These are phyloP conservation scores for Venustaconcha ellipsiformis DNA, from an alignment of 1,140 invertebrate species.

Conservation along the genomic window DNA sequence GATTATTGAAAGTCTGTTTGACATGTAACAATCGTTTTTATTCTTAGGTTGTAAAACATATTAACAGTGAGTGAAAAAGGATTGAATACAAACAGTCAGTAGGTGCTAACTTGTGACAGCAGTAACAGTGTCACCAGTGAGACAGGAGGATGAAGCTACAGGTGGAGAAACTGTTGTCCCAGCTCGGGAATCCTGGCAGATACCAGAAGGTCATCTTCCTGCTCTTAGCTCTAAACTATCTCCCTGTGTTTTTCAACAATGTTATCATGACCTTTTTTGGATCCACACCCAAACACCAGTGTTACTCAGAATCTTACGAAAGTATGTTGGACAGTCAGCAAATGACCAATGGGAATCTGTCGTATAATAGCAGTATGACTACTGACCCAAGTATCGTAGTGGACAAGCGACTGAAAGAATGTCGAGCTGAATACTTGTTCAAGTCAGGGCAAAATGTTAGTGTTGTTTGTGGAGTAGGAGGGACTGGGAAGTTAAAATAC, in stretches of 20 bases:
- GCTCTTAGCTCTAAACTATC: constrained; percentile 47
- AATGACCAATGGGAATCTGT: background rate
- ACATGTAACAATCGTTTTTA: no score
- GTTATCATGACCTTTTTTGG: constrained; percentile 50
- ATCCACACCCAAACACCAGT: constrained; percentile 30
- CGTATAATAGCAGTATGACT: background rate
- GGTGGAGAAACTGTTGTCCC: constrained; percentile 38
- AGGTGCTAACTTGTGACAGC: no score
- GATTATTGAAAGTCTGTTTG: no score
- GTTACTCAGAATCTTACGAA: constrained; percentile 17
- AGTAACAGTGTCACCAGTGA: no score
- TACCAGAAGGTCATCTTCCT: constrained; percentile 45
- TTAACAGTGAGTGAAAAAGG: no score
- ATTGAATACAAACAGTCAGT: no score
- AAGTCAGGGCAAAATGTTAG: no score
- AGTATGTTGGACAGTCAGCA: background rate
- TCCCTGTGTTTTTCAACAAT: constrained; percentile 49
- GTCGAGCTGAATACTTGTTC: no score
- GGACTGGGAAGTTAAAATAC: constrained; percentile 10
- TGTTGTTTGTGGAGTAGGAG: no score
- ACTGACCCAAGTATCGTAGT: background rate
- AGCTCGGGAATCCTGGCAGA: constrained; percentile 49
- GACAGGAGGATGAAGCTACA: constrained; percentile 30
- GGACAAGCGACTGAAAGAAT: no score
- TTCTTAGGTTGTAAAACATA: no score